Evolutionary conservation across 2,797 vertebrate species (phyloP).

Genomic region (Anisognathus igniventris): DNA sequence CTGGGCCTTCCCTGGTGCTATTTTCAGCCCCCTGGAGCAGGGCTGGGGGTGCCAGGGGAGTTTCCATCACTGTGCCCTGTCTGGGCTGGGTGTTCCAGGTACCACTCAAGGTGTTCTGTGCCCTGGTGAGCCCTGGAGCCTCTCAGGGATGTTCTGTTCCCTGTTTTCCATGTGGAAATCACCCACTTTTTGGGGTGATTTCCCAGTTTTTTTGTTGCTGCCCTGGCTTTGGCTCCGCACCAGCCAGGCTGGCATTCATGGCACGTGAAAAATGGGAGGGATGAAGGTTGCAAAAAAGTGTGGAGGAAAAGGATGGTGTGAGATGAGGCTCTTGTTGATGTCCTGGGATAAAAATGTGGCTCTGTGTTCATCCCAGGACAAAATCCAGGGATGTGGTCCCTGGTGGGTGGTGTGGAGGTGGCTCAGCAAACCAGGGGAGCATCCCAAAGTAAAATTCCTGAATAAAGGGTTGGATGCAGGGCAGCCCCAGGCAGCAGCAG

Average conservation of each 20-base stretch:
- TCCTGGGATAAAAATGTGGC: background rate
- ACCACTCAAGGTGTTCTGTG: background rate
- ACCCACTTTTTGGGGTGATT: background rate
- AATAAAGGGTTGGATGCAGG: background rate
- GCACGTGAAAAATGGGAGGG: background rate
- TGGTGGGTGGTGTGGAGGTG: background rate
- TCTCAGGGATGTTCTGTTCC: background rate
- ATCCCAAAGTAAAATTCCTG: background rate
- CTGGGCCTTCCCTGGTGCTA: background rate
- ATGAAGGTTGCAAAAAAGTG: fast-evolving
- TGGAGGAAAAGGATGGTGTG: background rate
- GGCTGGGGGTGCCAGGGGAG: background rate
- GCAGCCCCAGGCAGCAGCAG: background rate
- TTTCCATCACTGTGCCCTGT: background rate
- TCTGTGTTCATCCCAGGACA: background rate
- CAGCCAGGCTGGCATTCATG: background rate
- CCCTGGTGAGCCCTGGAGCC: background rate
- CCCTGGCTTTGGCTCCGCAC: background rate
- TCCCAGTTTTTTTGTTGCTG: background rate
- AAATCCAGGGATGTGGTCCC: background rate
- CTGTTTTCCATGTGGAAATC: background rate
- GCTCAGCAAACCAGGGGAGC: background rate
- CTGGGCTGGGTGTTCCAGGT: background rate
- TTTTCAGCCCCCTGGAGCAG: background rate
- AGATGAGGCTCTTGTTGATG: fast-evolving